These are phyloP conservation scores for Thalassaphorura encarpata DNA, from an alignment of 1,140 invertebrate species.

Conservation along the genomic window DNA sequence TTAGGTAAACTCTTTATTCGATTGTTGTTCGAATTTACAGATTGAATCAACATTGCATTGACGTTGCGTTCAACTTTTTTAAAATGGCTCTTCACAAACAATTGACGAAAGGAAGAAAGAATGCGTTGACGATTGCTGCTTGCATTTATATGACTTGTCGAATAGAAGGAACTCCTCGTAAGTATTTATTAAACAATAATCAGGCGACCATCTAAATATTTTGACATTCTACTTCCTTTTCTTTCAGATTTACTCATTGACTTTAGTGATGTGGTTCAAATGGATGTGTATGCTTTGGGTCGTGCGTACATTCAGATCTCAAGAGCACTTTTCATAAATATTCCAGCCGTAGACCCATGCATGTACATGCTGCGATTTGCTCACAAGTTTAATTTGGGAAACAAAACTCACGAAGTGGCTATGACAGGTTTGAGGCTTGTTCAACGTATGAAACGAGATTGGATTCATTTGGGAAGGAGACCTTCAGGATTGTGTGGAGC, in stretches of 20 bases:
- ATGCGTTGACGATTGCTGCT: constrained; percentile 86
- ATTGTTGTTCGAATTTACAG: constrained; percentile 35
- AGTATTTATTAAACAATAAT: constrained; percentile 40
- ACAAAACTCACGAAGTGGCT: constrained; percentile 87
- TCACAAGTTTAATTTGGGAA: constrained; percentile 82
- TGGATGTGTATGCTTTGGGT: constrained; percentile 91
- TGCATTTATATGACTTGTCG: constrained; percentile 97
- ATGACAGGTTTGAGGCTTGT: constrained; percentile 88
- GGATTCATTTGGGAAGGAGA: constrained; percentile 86
- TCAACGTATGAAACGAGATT: constrained; percentile 95
- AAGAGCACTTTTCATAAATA: constrained; percentile 79
- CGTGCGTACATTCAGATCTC: constrained; percentile 83
- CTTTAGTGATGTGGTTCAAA: constrained; percentile 91
- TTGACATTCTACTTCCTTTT: constrained; percentile 22
- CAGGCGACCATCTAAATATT: constrained; percentile 11
- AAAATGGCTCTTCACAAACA: constrained; percentile 85
- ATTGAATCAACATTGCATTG: constrained; percentile 81
- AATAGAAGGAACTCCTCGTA: constrained; percentile 86
- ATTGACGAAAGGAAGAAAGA: constrained; percentile 80
- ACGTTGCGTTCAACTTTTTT: constrained; percentile 91
- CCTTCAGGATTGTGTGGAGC: constrained; percentile 95
- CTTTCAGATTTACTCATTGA: constrained; percentile 84
- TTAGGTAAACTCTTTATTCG: background rate
- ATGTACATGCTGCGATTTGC: constrained; percentile 90
- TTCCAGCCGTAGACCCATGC: constrained; percentile 85